Base-by-base conservation (phyloP, 2,888 invertebrate genomes). In the Hypomecis atomaria region DNA sequence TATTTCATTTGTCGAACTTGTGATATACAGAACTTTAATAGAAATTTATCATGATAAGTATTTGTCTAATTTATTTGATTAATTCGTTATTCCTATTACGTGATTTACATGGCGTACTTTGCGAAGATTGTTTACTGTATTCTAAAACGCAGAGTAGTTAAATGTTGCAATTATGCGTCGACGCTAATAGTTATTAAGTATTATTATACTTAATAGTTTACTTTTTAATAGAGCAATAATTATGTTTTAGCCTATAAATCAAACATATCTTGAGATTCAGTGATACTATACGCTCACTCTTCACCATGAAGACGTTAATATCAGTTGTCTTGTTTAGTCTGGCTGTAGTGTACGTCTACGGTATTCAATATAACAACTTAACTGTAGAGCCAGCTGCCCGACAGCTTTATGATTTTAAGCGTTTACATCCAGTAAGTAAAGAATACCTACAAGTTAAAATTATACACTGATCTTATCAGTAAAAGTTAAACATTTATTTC, bases 351-450 rank as follows among this genome's bases (percentile, higher is more conserved):
- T 9, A 23, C 44, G 60, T 65, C 1, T 10, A 11, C 10, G n/a
- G 66, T 40, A 44, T 61, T 43, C 55, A 54, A 40, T 69, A 67
- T 60, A 61, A 69, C 42, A 71, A 71, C 55, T 59, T 56, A 5
- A 71, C 72, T 0, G 48, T 63, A 5, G 75, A 81, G 81, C 97
- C 69, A n/a, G 59, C 70, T 11, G 47, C 64, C 11, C 64, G 61
- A n/a, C 72, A 73, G 43, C 58, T 74, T 8, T 62, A 67, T 11
- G 67, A 70, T 37, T 74, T 70, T 53, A 69, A 64, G 52, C 13
- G 56, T 33, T 45, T 33, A 6, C 58, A 97, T 65, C 67, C 71
- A 10, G 72, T 71, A 53, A 56, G 72, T 81, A 88, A 94, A 38
- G 8, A 37, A 5, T 37, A n/a, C n/a, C n/a, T n/a, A 10, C 6